Percentiles rank a stretch among this genome's conserved stretches.
These are phyloP conservation scores for Aphaenogaster rudis DNA, from an alignment of 1,140 invertebrate genomes.

Conservation along the genomic window DNA sequence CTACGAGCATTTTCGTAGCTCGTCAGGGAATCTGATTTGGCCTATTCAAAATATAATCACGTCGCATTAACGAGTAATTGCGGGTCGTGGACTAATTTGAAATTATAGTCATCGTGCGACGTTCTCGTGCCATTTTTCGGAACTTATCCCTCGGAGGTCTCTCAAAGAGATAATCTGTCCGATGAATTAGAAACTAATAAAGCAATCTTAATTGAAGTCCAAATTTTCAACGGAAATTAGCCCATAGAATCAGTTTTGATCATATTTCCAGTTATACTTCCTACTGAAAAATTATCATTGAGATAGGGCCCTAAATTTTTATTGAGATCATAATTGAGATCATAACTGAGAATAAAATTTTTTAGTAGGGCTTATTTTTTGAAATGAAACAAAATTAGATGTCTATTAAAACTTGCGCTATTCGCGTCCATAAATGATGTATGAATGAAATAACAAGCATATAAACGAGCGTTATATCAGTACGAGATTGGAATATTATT, in stretches of 20 bases:
- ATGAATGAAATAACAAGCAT: constrained; percentile 53
- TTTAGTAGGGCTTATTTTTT: background rate
- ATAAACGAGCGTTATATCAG: constrained; percentile 45
- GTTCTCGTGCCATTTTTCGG: constrained; percentile 36
- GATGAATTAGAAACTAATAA: constrained; percentile 37
- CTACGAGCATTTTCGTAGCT: constrained; percentile 34
- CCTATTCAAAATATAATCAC: constrained; percentile 65
- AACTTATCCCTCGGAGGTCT: background rate
- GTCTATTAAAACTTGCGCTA: background rate
- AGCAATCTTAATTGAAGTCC: constrained; percentile 23
- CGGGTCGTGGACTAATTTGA: constrained; percentile 68
- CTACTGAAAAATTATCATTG: too few species aligned
- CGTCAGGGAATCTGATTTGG: constrained; percentile 54
- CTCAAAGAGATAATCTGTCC: constrained; percentile 11
- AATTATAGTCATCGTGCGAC: constrained; percentile 65
- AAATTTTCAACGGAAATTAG: constrained; percentile 13
- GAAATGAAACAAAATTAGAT: background rate
- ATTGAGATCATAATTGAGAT: too few species aligned
- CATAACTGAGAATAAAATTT: too few species aligned
- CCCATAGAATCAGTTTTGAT: background rate
- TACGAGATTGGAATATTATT: constrained; percentile 65
- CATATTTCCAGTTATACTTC: background rate
- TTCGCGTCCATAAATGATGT: constrained; percentile 33
- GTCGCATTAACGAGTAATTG: constrained; percentile 65
- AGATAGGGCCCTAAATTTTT: too few species aligned